Percentiles rank a stretch among this genome's conserved stretches.
These are phyloP conservation scores for Caiman crocodilus DNA, from an alignment of 2,797 vertebrate genomes.

Conservation along the genomic window DNA sequence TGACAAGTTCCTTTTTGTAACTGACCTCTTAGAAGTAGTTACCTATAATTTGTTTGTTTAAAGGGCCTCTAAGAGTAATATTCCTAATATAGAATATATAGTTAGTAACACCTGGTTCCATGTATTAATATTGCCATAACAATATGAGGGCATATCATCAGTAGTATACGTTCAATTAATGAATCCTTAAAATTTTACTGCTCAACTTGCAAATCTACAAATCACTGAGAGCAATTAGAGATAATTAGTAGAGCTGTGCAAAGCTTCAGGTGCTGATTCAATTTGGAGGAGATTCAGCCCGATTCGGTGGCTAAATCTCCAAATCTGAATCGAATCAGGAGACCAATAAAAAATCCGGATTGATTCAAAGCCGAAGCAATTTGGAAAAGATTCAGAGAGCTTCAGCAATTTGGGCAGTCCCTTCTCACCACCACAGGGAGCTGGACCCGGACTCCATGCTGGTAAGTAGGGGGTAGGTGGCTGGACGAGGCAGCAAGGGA, in stretches of 20 bases:
- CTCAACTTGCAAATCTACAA: slow-evolving; percentile 32
- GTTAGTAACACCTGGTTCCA: slow-evolving; percentile 55
- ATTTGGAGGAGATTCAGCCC: too few relatives aligned
- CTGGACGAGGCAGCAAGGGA: too few relatives aligned
- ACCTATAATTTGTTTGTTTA: not conserved
- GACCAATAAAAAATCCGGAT: too few relatives aligned
- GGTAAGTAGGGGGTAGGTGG: too few relatives aligned
- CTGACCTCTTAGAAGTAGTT: not conserved
- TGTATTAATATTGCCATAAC: slow-evolving; percentile 54
- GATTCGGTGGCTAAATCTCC: too few relatives aligned
- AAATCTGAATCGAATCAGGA: too few relatives aligned
- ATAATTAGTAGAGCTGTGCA: not conserved
- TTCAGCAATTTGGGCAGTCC: too few relatives aligned
- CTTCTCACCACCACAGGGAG: too few relatives aligned
- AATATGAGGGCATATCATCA: slow-evolving; percentile 56
- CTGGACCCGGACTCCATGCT: too few relatives aligned
- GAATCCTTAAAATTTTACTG: slow-evolving; percentile 34
- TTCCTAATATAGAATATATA: not conserved
- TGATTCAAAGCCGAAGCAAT: too few relatives aligned
- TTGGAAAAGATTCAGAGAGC: too few relatives aligned
- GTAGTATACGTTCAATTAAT: slow-evolving; percentile 37
- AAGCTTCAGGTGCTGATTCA: too few relatives aligned
- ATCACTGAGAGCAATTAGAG: slow-evolving; percentile 47
- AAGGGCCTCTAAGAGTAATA: not conserved
- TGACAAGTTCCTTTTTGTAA: not conserved